Conservation (phyloP, 2,888 invertebrate species). For the Caenorhabditis japonica region DNA sequence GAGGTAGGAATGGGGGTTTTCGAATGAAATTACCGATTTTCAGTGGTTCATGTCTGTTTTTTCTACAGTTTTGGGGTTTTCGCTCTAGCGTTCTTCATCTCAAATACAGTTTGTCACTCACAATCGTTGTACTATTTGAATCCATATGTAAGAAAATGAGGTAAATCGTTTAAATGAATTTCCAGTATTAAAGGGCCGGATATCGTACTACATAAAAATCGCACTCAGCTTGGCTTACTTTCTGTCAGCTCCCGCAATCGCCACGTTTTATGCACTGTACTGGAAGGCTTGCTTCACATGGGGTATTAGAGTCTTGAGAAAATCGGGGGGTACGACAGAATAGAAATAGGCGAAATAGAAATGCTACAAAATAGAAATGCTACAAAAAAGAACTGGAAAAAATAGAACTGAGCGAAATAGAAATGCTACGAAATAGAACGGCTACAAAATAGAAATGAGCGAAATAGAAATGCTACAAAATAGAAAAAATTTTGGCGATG, state of each 20-base stretch:
- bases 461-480: too few relatives aligned
- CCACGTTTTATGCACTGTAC: conserved; percentile 69
- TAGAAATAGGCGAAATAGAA: too few relatives aligned
- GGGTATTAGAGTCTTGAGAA: conserved; percentile 65
- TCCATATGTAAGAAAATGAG: conserved; percentile 65
- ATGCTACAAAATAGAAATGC: too few relatives aligned
- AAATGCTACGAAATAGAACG: too few relatives aligned
- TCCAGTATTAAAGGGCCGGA: conserved; percentile 35
- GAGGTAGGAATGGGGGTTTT: too few relatives aligned
- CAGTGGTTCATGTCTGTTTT: conserved; percentile 60
- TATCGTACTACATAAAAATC: conserved; percentile 69
- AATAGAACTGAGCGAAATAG: too few relatives aligned
- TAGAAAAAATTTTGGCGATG: too few relatives aligned
- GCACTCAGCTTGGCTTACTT: conserved; percentile 63
- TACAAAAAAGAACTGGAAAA: too few relatives aligned
- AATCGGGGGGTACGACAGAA: too few relatives aligned
- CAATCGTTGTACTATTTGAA: conserved; percentile 72
- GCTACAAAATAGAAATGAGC: too few relatives aligned
- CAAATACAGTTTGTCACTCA: conserved; percentile 71
- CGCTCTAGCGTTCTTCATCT: conserved; percentile 71
- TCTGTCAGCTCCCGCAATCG: conserved; percentile 69
- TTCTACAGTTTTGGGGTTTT: conserved; percentile 72
- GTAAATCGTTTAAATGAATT: background rate
- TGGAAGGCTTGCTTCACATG: conserved; percentile 75
- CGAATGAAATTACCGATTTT: conserved; percentile 16